Percentiles rank a stretch among this genome's conserved stretches.
phyloP scores from a whole-genome alignment of 2,113 vertebrate species.

The Sinocyclocheilus rhinocerous region DNA sequence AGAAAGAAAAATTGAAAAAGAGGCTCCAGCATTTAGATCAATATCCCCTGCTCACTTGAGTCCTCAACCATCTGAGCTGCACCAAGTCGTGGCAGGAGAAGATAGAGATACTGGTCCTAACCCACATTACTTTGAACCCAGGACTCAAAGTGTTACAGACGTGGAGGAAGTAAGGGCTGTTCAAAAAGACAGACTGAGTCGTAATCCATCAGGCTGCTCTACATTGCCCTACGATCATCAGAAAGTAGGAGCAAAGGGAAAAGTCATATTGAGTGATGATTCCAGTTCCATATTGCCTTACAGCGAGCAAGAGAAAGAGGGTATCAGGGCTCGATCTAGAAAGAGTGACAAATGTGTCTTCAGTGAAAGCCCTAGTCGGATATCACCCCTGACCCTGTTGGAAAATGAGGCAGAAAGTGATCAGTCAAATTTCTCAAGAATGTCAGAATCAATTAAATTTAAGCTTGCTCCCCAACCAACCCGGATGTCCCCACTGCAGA shows the following conservation, averaged over 20 bases:
- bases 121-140: conserved; percentile 28
- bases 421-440: conserved; percentile 71
- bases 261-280: conserved; percentile 52
- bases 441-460: conserved; percentile 69
- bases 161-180: conserved; percentile 39
- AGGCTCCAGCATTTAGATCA: conserved; percentile 39
- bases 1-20: conserved; percentile 39
- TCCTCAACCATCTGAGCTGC: conserved; percentile 54
- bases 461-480: conserved; percentile 63
- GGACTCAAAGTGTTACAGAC: conserved; percentile 45
- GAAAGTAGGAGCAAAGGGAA: conserved; percentile 60
- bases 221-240: conserved; percentile 67
- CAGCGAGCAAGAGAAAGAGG: conserved; percentile 70
- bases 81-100: conserved; percentile 38
- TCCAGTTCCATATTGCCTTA: conserved; percentile 55
- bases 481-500: conserved; percentile 72
- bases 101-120: conserved; percentile 53
- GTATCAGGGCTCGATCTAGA: conserved; percentile 71
- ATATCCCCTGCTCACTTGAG: conserved; percentile 57
- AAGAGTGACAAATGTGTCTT: conserved; percentile 76
- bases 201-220: conserved; percentile 64
- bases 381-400: conserved; percentile 71
- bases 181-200: conserved; percentile 39
- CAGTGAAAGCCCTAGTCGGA: conserved; percentile 68
- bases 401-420: conserved; percentile 73